phyloP scores from a whole-genome alignment of 2,113 vertebrate genomes.

The Trogon melanurus region DNA sequence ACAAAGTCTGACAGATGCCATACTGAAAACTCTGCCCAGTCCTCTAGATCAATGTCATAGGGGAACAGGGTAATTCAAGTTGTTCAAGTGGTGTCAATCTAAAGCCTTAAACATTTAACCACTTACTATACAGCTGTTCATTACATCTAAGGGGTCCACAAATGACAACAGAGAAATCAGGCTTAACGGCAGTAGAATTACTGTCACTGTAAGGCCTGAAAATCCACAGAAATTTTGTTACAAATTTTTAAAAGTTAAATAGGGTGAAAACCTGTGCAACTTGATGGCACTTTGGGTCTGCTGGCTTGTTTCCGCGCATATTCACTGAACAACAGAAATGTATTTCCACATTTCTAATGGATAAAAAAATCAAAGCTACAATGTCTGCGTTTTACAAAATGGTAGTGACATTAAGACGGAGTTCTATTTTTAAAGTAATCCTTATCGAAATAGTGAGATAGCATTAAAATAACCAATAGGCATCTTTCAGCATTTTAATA shows the following conservation, averaged over 20 bases:
- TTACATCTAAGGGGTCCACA: not conserved
- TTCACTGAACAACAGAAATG: not conserved
- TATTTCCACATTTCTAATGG: not conserved
- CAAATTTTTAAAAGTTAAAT: not conserved
- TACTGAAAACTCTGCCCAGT: not conserved
- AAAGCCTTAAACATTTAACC: not conserved
- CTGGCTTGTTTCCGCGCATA: not conserved
- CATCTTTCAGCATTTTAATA: not conserved
- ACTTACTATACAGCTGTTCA: not conserved
- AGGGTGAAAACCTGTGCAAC: not conserved
- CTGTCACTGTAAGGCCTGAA: not conserved
- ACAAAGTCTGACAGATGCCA: not conserved
- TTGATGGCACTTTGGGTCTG: not conserved
- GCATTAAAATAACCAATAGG: not conserved
- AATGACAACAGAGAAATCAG: not conserved
- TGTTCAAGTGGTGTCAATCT: not conserved
- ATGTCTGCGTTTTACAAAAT: not conserved
- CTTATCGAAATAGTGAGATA: not conserved
- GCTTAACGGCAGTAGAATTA: not conserved
- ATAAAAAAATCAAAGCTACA: not conserved
- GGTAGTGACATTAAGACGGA: not conserved
- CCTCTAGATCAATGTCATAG: not conserved
- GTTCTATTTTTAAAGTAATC: not conserved
- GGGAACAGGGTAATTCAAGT: not conserved
- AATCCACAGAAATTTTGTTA: not conserved